Conservation (phyloP, 2,888 invertebrate genomes). For the Hemithea aestivaria region DNA sequence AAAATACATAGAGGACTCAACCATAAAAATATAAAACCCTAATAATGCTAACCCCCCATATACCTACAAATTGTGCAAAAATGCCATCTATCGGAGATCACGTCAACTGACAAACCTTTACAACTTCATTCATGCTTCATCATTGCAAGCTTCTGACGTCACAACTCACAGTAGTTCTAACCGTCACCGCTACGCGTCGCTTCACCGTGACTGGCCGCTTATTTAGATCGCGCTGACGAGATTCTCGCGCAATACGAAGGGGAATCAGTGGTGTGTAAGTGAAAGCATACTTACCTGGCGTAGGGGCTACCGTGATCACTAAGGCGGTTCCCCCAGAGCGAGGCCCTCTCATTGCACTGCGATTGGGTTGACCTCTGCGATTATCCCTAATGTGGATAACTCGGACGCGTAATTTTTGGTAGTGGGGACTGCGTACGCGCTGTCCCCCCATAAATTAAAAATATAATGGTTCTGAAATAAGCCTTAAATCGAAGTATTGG, state of each 20-base stretch:
- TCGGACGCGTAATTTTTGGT: conserved; percentile 51
- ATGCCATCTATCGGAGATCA: conserved; percentile 3
- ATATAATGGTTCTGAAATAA: no score
- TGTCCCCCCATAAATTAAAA: conserved; percentile 29
- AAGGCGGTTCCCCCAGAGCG: conserved; percentile 53
- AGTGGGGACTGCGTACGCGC: conserved; percentile 53
- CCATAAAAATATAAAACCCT: no score
- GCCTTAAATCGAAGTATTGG: background rate
- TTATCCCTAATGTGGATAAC: conserved; percentile 51
- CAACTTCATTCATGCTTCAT: no score
- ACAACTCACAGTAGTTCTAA: background rate
- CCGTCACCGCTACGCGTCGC: conserved; percentile 23
- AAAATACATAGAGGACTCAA: no score
- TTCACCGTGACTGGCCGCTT: conserved; percentile 1
- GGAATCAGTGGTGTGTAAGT: fast-evolving
- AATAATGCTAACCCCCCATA: no score
- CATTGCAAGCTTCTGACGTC: no score
- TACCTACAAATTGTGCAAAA: background rate
- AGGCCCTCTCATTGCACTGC: conserved; percentile 49
- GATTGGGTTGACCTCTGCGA: conserved; percentile 49
- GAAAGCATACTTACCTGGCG: conserved; percentile 48
- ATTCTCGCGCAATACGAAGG: conserved; percentile 23
- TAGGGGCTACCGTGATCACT: conserved; percentile 50
- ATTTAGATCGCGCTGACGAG: conserved; percentile 30
- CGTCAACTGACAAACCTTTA: no score